Conservation (phyloP, 2,888 invertebrate genomes). For the Parapristionchus giblindavisi region DNA sequence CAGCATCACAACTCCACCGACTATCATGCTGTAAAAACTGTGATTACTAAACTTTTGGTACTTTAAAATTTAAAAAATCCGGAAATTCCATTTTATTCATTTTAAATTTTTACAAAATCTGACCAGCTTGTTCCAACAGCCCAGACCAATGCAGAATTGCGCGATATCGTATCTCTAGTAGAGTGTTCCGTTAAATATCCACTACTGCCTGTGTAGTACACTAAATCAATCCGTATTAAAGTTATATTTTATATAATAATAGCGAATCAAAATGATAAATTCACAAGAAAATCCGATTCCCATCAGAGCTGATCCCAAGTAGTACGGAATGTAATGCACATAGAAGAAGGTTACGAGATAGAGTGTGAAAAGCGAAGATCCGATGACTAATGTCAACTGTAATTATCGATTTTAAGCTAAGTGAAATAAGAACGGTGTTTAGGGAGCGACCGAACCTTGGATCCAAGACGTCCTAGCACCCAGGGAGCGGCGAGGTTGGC, state of each 20-base stretch:
- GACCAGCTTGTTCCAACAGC: conserved; percentile 49
- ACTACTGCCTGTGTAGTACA: conserved; percentile 52
- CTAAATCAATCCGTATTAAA: conserved; percentile 39
- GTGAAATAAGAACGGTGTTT: too few species aligned
- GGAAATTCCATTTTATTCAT: not conserved
- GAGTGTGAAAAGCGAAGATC: conserved; percentile 42
- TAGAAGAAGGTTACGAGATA: conserved; percentile 50
- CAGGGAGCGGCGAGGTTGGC: conserved; percentile 33
- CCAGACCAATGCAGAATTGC: conserved; percentile 50
- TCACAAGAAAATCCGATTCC: conserved; percentile 55
- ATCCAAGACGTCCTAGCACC: conserved; percentile 22
- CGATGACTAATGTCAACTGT: conserved; percentile 34
- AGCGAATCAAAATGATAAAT: conserved; percentile 1
- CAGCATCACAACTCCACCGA: conserved; percentile 28
- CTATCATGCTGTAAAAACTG: conserved; percentile 10
- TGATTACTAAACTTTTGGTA: not conserved
- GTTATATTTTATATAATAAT: not conserved
- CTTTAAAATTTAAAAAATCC: too few species aligned
- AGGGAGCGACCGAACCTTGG: conserved; percentile 33
- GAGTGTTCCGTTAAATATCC: conserved; percentile 50
- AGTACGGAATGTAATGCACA: conserved; percentile 51
- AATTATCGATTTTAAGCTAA: not conserved
- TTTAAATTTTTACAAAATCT: not conserved
- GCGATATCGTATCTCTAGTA: conserved; percentile 46
- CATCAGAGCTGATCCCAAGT: conserved; percentile 44